phyloP scores from a whole-genome alignment of 2,888 invertebrate species.

The Rugalucina vietnamica region DNA sequence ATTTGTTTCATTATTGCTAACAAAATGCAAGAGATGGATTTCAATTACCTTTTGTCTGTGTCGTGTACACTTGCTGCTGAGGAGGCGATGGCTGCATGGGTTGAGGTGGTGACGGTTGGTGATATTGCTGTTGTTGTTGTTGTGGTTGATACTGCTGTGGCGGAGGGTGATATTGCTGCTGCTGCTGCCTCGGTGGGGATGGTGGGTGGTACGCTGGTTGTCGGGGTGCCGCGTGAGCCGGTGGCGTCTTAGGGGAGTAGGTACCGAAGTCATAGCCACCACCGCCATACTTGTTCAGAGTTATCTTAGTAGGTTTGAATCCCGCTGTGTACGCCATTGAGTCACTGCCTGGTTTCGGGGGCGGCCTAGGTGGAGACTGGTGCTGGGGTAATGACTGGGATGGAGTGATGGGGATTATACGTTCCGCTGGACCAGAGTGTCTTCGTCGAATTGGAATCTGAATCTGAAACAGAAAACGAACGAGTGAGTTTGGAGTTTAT shows the following conservation, averaged over 20 bases:
- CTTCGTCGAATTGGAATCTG: slow-evolving; percentile 59
- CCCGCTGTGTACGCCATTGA: slow-evolving; percentile 50
- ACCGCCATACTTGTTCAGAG: slow-evolving; percentile 74
- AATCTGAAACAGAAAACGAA: slow-evolving; percentile 43
- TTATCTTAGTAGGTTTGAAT: slow-evolving; percentile 73
- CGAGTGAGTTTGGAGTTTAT: no score
- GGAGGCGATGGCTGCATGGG: background rate
- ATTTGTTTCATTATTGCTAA: no score
- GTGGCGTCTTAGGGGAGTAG: slow-evolving; percentile 40
- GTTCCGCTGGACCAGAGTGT: slow-evolving; percentile 44
- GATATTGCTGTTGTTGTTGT: background rate
- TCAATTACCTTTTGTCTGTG: background rate
- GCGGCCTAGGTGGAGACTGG: slow-evolving; percentile 38
- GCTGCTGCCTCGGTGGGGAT: slow-evolving; percentile 33
- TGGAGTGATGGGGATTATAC: slow-evolving; percentile 63
- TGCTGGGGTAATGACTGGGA: slow-evolving; percentile 59
- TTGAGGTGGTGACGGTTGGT: background rate
- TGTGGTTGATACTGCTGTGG: background rate
- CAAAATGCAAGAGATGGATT: no score
- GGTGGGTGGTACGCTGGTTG: slow-evolving; percentile 20
- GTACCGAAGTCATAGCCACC: slow-evolving; percentile 72
- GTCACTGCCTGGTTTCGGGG: slow-evolving; percentile 24
- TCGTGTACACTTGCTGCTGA: background rate
- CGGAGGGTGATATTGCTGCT: slow-evolving; percentile 13
- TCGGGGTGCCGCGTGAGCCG: slow-evolving; percentile 24